phyloP scores from a whole-genome alignment of 2,797 vertebrate genomes.

The Paguma larvata region DNA sequence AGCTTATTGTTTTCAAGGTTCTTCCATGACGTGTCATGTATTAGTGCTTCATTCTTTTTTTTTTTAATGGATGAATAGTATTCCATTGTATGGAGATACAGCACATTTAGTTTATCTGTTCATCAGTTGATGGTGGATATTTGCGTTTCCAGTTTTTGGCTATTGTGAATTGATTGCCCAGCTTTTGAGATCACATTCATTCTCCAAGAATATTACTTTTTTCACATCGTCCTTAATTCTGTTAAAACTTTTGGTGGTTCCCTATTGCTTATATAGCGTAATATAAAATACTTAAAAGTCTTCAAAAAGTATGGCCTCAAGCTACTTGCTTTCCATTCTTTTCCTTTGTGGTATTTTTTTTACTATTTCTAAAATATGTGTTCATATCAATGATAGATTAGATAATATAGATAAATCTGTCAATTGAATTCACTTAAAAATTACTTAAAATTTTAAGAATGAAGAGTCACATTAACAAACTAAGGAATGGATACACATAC shows the following conservation, averaged over 20 bases:
- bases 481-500: not conserved
- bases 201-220: conserved; percentile 16
- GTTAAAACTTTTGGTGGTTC: not conserved
- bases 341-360: not conserved
- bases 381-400: not conserved
- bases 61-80: not conserved
- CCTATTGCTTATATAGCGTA: not conserved
- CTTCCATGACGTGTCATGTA: not conserved
- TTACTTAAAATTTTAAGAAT: conserved; percentile 20
- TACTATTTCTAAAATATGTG: conserved; percentile 23
- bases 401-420: not conserved
- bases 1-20: not conserved
- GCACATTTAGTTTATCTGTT: conserved; percentile 9
- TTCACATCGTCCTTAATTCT: conserved; percentile 19
- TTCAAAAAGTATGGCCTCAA: not conserved
- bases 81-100: not conserved
- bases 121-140: not conserved
- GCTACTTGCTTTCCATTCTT: not conserved
- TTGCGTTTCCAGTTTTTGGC: not conserved
- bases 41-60: conserved; percentile 3
- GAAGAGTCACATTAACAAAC: not conserved
- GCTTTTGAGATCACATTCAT: conserved; percentile 14
- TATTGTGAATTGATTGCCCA: not conserved
- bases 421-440: not conserved
- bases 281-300: not conserved